Evolutionary conservation across 2,797 vertebrate species (phyloP).

Genomic region (Borostomias antarcticus): DNA sequence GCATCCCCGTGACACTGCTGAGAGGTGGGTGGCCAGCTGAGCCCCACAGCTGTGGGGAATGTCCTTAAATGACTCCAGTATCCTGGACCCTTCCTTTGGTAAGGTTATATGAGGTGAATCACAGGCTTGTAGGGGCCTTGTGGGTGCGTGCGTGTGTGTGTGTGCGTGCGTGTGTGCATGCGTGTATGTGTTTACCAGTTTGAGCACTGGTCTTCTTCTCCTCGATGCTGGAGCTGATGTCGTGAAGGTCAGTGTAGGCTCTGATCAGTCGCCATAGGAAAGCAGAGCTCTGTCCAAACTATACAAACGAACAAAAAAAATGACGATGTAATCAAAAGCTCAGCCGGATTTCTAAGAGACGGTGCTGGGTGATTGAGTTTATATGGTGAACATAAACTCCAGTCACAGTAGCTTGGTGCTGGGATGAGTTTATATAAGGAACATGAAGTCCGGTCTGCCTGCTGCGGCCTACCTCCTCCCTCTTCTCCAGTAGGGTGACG

Average conservation of each 20-base stretch:
- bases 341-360: neutral
- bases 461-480: conserved; percentile 77
- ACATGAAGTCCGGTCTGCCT: neutral
- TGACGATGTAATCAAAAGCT: conserved; percentile 1
- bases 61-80: neutral
- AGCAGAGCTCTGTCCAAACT: conserved; percentile 82
- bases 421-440: neutral
- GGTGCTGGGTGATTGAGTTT: neutral
- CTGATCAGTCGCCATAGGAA: conserved; percentile 92
- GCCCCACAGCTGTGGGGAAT: neutral
- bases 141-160: neutral
- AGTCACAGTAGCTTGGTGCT: too few species aligned
- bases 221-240: conserved; percentile 76
- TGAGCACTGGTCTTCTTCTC: conserved; percentile 87
- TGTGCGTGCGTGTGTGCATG: neutral
- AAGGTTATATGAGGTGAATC: neutral
- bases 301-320: conserved; percentile 20
- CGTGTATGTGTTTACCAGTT: conserved; percentile 76
- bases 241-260: conserved; percentile 88
- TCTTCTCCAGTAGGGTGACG: conserved; percentile 77
- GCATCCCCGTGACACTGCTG: neutral
- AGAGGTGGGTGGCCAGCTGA: conserved; percentile 12
- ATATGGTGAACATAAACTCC: neutral
- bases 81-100: neutral
- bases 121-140: neutral